phyloP scores from a whole-genome alignment of 2,113 vertebrate genomes.

The Orthonyx spaldingii region DNA sequence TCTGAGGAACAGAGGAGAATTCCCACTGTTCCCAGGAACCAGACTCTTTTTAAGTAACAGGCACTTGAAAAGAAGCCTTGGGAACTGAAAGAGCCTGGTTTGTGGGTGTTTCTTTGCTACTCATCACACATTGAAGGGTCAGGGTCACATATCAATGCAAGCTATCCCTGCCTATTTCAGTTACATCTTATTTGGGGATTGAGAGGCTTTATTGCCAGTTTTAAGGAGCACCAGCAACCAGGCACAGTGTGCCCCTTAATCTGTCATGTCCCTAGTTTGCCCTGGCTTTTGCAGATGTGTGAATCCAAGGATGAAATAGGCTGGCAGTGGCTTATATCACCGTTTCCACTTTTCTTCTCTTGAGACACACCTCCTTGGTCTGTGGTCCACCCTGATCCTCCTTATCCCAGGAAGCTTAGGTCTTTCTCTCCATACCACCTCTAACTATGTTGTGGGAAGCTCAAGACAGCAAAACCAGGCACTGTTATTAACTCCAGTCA shows the following conservation, averaged over 20 bases:
- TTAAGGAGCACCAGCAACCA: neutral
- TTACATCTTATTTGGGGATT: neutral
- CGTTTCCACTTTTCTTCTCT: neutral
- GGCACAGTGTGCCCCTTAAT: neutral
- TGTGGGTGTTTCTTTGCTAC: neutral
- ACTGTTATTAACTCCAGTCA: neutral
- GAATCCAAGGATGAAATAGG: neutral
- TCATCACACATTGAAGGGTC: neutral
- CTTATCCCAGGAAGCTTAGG: neutral
- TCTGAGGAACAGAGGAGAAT: conserved; percentile 18
- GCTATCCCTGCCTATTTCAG: neutral
- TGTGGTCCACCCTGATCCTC: neutral
- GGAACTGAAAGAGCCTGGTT: neutral
- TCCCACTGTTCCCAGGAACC: neutral
- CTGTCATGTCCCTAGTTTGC: neutral
- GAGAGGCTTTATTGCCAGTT: neutral
- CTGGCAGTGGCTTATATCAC: neutral
- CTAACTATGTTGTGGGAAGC: neutral
- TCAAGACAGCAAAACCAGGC: neutral
- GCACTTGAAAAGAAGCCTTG: neutral
- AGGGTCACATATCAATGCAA: neutral
- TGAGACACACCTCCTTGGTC: neutral
- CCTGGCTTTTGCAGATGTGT: neutral
- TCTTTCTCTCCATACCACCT: neutral
- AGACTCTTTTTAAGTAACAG: neutral